Conservation (phyloP, 2,113 vertebrate genomes). For the Xyliphius kryptos region DNA sequence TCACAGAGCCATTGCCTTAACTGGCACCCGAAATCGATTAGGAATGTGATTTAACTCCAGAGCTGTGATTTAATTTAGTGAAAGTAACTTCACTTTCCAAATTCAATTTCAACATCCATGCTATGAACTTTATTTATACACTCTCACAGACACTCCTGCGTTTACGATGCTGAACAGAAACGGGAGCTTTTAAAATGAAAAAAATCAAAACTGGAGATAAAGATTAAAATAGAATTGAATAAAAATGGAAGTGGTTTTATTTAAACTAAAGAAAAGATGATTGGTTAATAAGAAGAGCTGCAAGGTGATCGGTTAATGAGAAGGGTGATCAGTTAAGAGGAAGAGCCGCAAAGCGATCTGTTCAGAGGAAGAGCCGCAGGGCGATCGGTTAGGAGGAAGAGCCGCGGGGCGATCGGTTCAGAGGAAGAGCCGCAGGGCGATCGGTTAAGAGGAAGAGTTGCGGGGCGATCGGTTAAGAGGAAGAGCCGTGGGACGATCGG, state of each 20-base stretch:
- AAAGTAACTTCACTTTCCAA: constrained; percentile 9
- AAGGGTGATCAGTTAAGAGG: not conserved
- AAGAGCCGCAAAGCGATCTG: not conserved
- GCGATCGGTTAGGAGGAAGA: not conserved
- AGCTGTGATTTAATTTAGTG: constrained; percentile 8
- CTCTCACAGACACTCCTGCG: not conserved
- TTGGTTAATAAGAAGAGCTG: not conserved
- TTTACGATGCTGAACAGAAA: not conserved
- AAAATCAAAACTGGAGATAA: not conserved
- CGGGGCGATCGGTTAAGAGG: not conserved
- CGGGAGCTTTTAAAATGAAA: not conserved
- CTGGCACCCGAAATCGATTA: constrained; percentile 5
- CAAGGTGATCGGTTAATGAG: not conserved
- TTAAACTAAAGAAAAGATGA: no score
- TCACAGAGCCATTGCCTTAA: constrained; percentile 35
- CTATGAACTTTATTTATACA: not conserved
- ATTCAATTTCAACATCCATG: not conserved
- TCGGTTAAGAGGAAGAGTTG: not conserved
- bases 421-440: not conserved
- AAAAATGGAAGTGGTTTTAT: not conserved
- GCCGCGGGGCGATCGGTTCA: not conserved
- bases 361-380: not conserved
- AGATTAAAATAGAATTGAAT: not conserved
- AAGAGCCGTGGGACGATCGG: not conserved
- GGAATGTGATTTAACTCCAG: constrained; percentile 33